phyloP scores from a whole-genome alignment of 1,140 invertebrate species.

The Pseudomyrmex sp. region DNA sequence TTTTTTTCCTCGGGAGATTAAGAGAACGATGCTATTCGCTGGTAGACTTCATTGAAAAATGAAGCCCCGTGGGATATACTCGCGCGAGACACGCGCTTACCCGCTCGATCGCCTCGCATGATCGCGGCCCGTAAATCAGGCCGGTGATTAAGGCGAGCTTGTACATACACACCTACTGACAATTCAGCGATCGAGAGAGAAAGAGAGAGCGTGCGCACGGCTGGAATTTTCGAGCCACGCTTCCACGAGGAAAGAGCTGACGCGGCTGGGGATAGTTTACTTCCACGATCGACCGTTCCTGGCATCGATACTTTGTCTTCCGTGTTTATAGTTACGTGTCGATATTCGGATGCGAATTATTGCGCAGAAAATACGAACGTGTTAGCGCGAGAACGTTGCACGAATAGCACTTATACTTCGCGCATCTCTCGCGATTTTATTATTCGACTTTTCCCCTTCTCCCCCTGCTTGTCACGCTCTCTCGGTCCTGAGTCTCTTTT shows the following conservation, averaged over 20 bases:
- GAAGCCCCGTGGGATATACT: conserved; percentile 50
- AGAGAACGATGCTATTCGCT: conserved; percentile 32
- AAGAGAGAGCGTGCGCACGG: background rate
- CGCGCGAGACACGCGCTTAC: conserved; percentile 49
- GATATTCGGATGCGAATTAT: conserved; percentile 9
- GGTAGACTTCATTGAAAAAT: conserved; percentile 67
- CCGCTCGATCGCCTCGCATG: conserved; percentile 64
- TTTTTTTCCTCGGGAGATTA: conserved; percentile 22
- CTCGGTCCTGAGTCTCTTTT: conserved; percentile 1
- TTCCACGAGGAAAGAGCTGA: conserved; percentile 21
- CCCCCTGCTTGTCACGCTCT: background rate
- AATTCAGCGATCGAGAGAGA: conserved; percentile 59
- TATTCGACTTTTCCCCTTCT: conserved; percentile 18
- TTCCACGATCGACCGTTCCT: conserved; percentile 10
- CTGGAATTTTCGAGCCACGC: conserved; percentile 40
- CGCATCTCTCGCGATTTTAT: conserved; percentile 33
- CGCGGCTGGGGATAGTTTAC: conserved; percentile 23
- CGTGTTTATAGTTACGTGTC: conserved; percentile 1
- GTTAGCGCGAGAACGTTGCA: background rate
- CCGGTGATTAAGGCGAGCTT: conserved; percentile 66
- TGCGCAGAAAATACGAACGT: background rate
- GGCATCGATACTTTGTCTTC: conserved; percentile 32
- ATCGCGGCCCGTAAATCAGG: conserved; percentile 62
- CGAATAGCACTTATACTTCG: background rate
- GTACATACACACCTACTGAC: conserved; percentile 69